Percentiles rank a stretch among this genome's conserved stretches.
Conservation (phyloP, 1,140 invertebrate species). For the Drosophila kohkoa region DNA sequence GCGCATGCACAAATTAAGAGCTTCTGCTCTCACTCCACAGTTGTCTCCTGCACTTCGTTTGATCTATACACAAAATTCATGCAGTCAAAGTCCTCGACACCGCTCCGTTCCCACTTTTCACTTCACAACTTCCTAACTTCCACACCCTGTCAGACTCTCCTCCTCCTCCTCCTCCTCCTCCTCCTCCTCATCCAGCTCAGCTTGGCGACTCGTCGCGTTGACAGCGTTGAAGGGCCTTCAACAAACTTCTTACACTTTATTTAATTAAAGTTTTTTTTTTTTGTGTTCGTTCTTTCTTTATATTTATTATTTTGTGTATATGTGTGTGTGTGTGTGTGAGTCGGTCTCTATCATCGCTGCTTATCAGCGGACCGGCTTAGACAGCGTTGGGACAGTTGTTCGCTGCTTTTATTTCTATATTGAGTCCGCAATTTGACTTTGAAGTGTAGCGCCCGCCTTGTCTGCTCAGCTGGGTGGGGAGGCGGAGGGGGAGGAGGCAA, state of each 20-base stretch:
- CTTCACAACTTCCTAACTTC: no score
- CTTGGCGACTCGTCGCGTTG: constrained; percentile 16
- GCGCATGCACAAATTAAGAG: constrained; percentile 42
- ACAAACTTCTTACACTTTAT: constrained; percentile 80
- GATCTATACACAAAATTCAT: constrained; percentile 39
- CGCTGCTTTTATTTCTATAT: constrained; percentile 46
- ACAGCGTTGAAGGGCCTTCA: constrained; percentile 68
- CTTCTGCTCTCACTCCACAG: background rate
- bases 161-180: background rate
- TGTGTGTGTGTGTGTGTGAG: constrained; percentile 2
- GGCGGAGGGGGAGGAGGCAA: no score
- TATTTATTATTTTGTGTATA: constrained; percentile 36
- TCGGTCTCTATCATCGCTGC: constrained; percentile 25
- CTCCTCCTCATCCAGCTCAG: background rate
- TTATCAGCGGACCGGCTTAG: constrained; percentile 56
- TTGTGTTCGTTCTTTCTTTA: constrained; percentile 42
- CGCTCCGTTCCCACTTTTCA: background rate
- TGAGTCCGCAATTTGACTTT: constrained; percentile 60
- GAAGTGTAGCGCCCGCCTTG: constrained; percentile 40
- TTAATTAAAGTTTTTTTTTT: constrained; percentile 78
- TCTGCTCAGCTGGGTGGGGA: background rate
- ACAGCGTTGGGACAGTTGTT: constrained; percentile 75
- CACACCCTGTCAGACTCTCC: background rate
- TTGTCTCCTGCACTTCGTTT: constrained; percentile 27
- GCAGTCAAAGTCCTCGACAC: constrained; percentile 16